Evolutionary conservation across 2,797 vertebrate species (phyloP).

Genomic region (Gambusia yucatana): DNA sequence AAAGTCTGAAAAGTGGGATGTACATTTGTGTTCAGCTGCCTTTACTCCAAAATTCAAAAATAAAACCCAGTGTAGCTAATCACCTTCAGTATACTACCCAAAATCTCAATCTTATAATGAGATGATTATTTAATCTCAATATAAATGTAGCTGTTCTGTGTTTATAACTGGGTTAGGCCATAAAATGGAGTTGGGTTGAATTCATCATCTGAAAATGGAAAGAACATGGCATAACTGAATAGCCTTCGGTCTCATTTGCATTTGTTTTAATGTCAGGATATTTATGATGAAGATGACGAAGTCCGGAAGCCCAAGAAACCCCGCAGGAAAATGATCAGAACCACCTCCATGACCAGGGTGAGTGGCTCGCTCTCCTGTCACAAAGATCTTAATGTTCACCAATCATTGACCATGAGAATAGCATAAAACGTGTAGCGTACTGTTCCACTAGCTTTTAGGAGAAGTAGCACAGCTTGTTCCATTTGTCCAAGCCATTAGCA

Average conservation of each 20-base stretch:
- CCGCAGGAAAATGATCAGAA: constrained; percentile 85
- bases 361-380: constrained; percentile 25
- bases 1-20: too few species aligned
- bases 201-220: not conserved
- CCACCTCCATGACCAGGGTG: constrained; percentile 87
- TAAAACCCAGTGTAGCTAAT: not conserved
- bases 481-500: constrained; percentile 72
- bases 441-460: constrained; percentile 60
- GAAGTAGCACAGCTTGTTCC: constrained; percentile 52
- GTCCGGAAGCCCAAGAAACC: constrained; percentile 86
- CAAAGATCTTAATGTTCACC: constrained; percentile 28
- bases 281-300: constrained; percentile 88
- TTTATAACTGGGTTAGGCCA: not conserved
- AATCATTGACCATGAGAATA: constrained; percentile 62
- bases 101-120: too few species aligned
- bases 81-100: not conserved
- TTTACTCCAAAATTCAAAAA: not conserved
- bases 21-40: not conserved
- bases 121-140: too few species aligned
- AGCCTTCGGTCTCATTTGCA: not conserved
- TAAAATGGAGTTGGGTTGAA: not conserved
- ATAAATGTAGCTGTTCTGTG: not conserved
- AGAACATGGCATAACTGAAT: not conserved
- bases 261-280: constrained; percentile 73
- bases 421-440: constrained; percentile 47